Percentiles rank a stretch among this genome's conserved stretches.
Evolutionary conservation across 2,888 invertebrate species (phyloP).

Genomic region (Pycnomerus fuliginosus): DNA sequence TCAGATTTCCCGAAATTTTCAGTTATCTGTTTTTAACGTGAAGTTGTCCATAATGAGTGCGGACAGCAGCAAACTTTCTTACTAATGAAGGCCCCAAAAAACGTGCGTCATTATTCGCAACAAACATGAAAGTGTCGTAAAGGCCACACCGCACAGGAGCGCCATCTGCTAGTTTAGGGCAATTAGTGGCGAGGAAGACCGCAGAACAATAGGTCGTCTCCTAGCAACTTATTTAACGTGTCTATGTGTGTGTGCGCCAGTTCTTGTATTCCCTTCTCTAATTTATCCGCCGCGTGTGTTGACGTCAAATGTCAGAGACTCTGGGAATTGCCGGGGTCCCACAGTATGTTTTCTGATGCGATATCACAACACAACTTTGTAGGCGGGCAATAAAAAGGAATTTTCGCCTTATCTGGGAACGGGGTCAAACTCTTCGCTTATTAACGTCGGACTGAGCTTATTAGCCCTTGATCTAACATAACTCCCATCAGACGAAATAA

Average conservation of each 20-base stretch:
- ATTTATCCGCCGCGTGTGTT: conserved; percentile 47
- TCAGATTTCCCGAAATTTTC: no score
- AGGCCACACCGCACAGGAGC: conserved; percentile 26
- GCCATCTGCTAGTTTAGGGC: conserved; percentile 38
- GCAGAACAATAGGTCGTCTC: conserved; percentile 33
- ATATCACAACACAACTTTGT: conserved; percentile 17
- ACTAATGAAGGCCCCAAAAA: no score
- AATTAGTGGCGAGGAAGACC: conserved; percentile 38
- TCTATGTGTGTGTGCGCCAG: conserved; percentile 12
- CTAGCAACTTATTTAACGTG: conserved; percentile 21
- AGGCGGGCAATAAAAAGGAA: conserved; percentile 18
- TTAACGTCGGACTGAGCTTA: conserved; percentile 9
- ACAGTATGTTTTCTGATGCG: conserved; percentile 51
- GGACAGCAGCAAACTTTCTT: no score
- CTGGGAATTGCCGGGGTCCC: conserved; percentile 48
- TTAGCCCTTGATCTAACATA: no score
- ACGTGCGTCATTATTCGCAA: conserved; percentile 35
- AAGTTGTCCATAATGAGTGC: no score
- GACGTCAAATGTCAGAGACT: conserved; percentile 46
- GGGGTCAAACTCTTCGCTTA: conserved; percentile 2
- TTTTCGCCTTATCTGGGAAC: conserved; percentile 12
- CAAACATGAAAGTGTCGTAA: conserved; percentile 38
- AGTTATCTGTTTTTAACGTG: no score
- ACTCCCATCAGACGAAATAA: conserved; percentile 15
- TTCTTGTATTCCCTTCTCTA: conserved; percentile 42